Evolutionary conservation across 2,888 invertebrate genomes (phyloP), one percentile per base, ranked within the genome.

Genomic region (Gryllus longicercus): DNA sequence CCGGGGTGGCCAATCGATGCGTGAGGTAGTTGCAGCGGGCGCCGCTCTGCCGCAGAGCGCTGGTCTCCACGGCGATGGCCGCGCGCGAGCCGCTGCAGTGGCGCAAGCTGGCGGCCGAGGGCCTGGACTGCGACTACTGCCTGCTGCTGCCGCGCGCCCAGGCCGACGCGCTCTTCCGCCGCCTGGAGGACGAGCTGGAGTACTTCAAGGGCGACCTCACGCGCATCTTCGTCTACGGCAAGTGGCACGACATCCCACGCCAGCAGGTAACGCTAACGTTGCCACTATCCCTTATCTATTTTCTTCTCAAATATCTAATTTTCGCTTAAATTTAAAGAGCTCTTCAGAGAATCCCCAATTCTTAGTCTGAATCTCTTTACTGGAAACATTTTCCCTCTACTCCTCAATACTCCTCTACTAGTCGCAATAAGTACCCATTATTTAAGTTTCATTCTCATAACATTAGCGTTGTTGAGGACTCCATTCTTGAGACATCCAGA

Each of bases 151-250:
- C 88, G 0, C 87, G 84, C 83, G 77, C 81, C 75, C 84, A 89
- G 77, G 91, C 91, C 5, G 88, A 88, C 82, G 83, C 85, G 23
- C 82, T 92, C 79, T 86, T 91, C 78, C 83, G 84, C 75, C 87
- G 89, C 83, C 87, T 92, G 11, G 91, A 93, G 86, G 84, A 88
- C 5, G 87, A 88, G 50, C 83, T 93, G 38, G 87, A 89, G 84
- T 93, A 93, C 87, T 92, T 92, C 83, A 89, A 89, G 11, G 92
- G 91, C n/a, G 90, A 91, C 82, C 86, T 92, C 51, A 87, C 91
- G 0, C 88, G 88, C 87, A 90, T 92, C 81, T 90, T 90, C 84
- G 89, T 93, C 2, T 93, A 91, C 85, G 93, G 93, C 16, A 92
- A 92, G 87, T 90, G 91, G 86, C 90, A 92, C 83, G 87, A 90